Evolutionary conservation across 2,888 invertebrate genomes (phyloP).

Genomic region (Nineta flava): DNA sequence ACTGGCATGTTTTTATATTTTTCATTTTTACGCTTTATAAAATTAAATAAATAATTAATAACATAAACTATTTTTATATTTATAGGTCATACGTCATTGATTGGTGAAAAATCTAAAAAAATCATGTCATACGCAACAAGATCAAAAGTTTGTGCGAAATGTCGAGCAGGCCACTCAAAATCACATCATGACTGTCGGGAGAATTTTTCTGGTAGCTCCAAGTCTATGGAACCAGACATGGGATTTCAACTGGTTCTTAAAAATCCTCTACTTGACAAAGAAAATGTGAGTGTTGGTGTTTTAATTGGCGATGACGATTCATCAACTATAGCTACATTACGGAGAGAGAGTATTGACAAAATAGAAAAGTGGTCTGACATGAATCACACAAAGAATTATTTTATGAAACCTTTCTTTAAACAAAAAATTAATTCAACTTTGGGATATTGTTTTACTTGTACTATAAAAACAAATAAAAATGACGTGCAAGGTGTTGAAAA

Average conservation of each 20-base stretch:
- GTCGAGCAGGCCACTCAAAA: not conserved
- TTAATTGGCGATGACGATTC: slow-evolving; percentile 13
- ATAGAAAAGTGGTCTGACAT: slow-evolving; percentile 9
- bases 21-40: not conserved
- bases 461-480: slow-evolving; percentile 10
- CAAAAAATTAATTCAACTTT: slow-evolving; percentile 7
- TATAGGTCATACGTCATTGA: slow-evolving; percentile 1
- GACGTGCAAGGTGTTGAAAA: slow-evolving; percentile 8
- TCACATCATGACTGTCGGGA: slow-evolving; percentile 11
- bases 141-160: slow-evolving; percentile 3
- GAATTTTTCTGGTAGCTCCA: slow-evolving; percentile 13
- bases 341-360: slow-evolving; percentile 7
- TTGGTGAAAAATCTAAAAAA: not conserved
- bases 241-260: slow-evolving; percentile 11
- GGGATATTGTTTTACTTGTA: slow-evolving; percentile 10
- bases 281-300: slow-evolving; percentile 9
- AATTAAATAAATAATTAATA: not conserved
- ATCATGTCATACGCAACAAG: slow-evolving; percentile 1
- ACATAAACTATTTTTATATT: not conserved
- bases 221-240: slow-evolving; percentile 14
- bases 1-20: slow-evolving; percentile 1
- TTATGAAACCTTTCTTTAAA: slow-evolving; percentile 10
- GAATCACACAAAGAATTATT: slow-evolving; percentile 10
- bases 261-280: slow-evolving; percentile 9
- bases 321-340: slow-evolving; percentile 12